These are phyloP conservation scores for Xestoiulus laeticollis DNA, from an alignment of 2,888 invertebrate species.

Conservation along the genomic window DNA sequence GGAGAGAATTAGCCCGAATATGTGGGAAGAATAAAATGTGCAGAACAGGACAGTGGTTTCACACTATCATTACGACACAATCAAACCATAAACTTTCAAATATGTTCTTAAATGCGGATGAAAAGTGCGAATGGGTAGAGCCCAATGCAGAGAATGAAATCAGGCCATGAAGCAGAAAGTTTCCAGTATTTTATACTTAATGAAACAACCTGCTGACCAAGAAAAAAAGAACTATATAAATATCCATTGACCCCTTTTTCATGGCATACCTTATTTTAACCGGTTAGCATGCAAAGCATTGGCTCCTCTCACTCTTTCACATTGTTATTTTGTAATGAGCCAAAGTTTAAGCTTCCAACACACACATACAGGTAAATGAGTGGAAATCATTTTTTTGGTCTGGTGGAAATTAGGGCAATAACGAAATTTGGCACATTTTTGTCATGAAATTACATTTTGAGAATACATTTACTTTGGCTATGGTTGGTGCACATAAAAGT, in stretches of 20 bases:
- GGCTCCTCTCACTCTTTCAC: neutral
- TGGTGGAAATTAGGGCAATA: neutral
- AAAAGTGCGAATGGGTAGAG: neutral
- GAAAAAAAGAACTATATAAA: neutral
- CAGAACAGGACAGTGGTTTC: neutral
- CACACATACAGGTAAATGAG: neutral
- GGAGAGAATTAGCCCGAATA: neutral
- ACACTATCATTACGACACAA: neutral
- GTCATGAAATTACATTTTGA: neutral
- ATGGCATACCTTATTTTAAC: conserved; percentile 9
- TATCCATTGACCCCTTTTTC: conserved; percentile 26
- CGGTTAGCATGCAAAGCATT: neutral
- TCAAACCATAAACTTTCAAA: neutral
- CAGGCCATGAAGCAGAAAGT: conserved; percentile 26
- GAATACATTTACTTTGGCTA: too few relatives aligned
- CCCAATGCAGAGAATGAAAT: neutral
- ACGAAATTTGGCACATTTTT: neutral
- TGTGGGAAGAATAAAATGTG: neutral
- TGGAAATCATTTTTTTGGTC: neutral
- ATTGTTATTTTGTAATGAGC: neutral
- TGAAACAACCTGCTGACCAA: conserved; percentile 3
- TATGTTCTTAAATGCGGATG: neutral
- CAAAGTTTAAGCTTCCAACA: neutral
- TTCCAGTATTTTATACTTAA: neutral
- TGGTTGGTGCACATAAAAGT: too few relatives aligned